Conservation (phyloP, 1,140 invertebrate species). For the Manduca sexta region DNA sequence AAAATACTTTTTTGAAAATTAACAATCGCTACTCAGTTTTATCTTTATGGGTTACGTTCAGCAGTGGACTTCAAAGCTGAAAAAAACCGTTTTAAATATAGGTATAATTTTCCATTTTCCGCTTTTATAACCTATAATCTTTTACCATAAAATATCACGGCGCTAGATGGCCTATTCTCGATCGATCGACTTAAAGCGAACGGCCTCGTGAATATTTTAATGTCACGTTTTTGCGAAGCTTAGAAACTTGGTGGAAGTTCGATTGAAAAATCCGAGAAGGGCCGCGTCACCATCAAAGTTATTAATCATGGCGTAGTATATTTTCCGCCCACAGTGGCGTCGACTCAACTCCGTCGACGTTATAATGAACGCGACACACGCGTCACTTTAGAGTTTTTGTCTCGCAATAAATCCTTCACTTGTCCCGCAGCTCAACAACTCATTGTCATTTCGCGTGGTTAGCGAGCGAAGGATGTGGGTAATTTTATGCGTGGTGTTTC, state of each 20-base stretch:
- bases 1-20: no score
- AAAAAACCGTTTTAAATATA: no score
- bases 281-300: conserved; percentile 11
- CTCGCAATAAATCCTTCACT: background rate
- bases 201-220: conserved; percentile 19
- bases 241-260: conserved; percentile 9
- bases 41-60: no score
- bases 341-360: no score
- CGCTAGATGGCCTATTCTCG: background rate
- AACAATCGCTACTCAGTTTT: no score
- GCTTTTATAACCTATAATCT: no score
- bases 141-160: background rate
- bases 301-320: conserved; percentile 11
- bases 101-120: no score
- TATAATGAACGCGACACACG: background rate
- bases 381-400: background rate
- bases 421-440: no score
- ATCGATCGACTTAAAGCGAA: conserved; percentile 7
- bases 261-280: conserved; percentile 16
- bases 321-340: background rate
- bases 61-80: no score
- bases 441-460: no score
- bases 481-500: no score
- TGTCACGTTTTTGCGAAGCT: conserved; percentile 15
- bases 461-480: no score